Conservation (phyloP, 1,140 invertebrate genomes). For the Sipha flava region DNA sequence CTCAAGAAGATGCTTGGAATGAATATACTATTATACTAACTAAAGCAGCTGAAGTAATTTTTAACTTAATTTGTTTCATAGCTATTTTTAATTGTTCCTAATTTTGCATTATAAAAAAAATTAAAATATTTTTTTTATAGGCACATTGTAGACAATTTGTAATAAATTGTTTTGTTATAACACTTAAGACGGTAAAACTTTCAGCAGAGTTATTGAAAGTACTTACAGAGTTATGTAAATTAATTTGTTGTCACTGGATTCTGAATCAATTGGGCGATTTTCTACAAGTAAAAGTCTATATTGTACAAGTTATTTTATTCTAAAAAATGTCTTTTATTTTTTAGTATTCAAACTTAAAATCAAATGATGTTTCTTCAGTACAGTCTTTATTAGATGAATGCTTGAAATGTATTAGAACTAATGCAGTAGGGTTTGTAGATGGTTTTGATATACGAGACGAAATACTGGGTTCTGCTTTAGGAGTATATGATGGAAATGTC, state of each 20-base stretch:
- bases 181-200: conserved; percentile 46
- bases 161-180: conserved; percentile 56
- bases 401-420: conserved; percentile 63
- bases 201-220: conserved; percentile 54
- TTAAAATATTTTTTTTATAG: conserved; percentile 43
- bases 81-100: not conserved
- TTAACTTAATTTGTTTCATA: not conserved
- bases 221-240: conserved; percentile 59
- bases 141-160: conserved; percentile 70
- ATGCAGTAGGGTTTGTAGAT: conserved; percentile 83
- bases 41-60: conserved; percentile 54
- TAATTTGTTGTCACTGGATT: conserved; percentile 69
- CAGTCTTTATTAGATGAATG: conserved; percentile 60
- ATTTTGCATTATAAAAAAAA: not conserved
- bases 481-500: conserved; percentile 82
- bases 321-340: conserved; percentile 38
- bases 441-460: conserved; percentile 80
- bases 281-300: conserved; percentile 53
- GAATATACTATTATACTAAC: conserved; percentile 69
- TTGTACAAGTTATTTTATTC: not conserved
- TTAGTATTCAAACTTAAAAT: conserved; percentile 59
- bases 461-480: conserved; percentile 71
- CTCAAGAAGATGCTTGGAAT: conserved; percentile 75
- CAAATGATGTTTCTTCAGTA: conserved; percentile 54
- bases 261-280: conserved; percentile 66